Evolutionary conservation across 2,888 invertebrate species (phyloP), one percentile per base, ranked within the genome.

Genomic region (Luperina testacea): DNA sequence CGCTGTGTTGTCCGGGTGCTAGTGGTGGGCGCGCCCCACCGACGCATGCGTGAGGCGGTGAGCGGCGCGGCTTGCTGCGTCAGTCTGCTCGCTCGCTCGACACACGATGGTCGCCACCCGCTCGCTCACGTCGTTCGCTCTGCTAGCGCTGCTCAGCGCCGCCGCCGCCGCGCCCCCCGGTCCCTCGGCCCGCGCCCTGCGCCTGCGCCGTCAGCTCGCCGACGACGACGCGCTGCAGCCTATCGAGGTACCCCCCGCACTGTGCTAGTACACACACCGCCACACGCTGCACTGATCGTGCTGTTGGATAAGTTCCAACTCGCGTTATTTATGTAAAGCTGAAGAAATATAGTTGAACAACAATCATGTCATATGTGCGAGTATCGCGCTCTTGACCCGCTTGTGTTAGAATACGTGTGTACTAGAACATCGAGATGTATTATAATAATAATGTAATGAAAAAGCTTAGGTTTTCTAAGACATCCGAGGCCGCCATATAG

Each of bases 201-300:
- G 92, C 80, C 86, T 78, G 70, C 94, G 95, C 89, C 91, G 96
- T 9, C 96, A 96, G 89, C 95, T 96, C 86, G 92, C 93, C 82
- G 95, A 94, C 85, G 96, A 96, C 90, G 90, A 96, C 89, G 81
- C 94, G 27, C 92, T 96, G 88, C 96, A 96, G 91, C 96, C 96
- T 77, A 92, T 96, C 75, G 94, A 96, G 91, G 96, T 96, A 91
- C 74, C 38, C 5, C 38, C n/a, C 38, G 20, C 67, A 24, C 48
- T 72, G 59, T 51, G 32, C 67, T 74, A 71, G 73, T 57, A 80
- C 83, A 80, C 83, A 80, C 53, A 17, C 38, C 11, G 7, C 20
- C 17, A 42, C 42, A 15, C 57, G 24, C 51, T 9, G 9, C 27
- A 42, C 48, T 13, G 17, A 51, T 17, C 63, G 48, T 38, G n/a